A percentile compares a stretch with the other conserved stretches of the same genome.
Evolutionary conservation across 2,888 invertebrate genomes (phyloP).

Genomic region (Rhogogaster chlorosoma): DNA sequence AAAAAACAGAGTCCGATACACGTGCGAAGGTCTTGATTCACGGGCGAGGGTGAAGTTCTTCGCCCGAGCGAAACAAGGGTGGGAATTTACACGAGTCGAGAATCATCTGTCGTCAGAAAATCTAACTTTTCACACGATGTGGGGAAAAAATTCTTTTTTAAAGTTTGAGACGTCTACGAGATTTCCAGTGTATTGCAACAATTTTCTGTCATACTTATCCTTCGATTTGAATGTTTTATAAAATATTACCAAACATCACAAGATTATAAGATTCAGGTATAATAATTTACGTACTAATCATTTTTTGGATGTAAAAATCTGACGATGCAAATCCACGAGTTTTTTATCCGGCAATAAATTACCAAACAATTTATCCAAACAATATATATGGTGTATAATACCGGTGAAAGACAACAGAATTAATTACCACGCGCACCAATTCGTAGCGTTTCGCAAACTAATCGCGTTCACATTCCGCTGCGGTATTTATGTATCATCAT

Average conservation of each 20-base stretch:
- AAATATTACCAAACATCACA: background rate
- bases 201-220: too few species aligned
- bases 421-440: background rate
- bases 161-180: too few species aligned
- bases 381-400: background rate
- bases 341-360: background rate
- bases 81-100: too few species aligned
- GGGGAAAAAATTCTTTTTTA: too few species aligned
- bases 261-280: background rate
- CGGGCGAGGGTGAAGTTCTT: too few species aligned
- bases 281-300: constrained; percentile 37
- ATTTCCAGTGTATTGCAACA: too few species aligned
- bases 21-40: too few species aligned
- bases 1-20: too few species aligned
- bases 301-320: background rate
- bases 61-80: too few species aligned
- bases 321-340: background rate
- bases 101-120: too few species aligned
- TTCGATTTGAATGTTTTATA: background rate
- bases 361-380: background rate
- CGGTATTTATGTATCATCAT: constrained; percentile 27
- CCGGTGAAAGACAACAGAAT: background rate
- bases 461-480: background rate
- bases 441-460: constrained; percentile 8
- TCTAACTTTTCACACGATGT: too few species aligned